Conservation (phyloP, 2,888 invertebrate genomes). For the Achlya flavicornis region DNA sequence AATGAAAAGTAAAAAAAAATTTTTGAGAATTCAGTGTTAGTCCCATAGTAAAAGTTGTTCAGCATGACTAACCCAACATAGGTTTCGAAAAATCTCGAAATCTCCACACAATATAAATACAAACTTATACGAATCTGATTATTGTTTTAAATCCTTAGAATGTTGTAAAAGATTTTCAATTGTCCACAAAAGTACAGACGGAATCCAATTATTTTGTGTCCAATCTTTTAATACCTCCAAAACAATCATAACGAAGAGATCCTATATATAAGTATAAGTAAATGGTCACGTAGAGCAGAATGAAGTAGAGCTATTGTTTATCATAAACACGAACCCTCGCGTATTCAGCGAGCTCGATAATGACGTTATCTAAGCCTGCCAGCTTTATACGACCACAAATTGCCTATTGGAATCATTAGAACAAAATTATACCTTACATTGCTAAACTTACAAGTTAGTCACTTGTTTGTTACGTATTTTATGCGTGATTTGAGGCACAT, state of each 20-base stretch:
- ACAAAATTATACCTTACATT: background rate
- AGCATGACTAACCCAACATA: too few species aligned
- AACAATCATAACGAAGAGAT: background rate
- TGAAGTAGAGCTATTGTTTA: slow-evolving; percentile 4
- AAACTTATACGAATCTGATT: too few species aligned
- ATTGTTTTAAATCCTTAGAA: background rate
- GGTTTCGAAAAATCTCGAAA: too few species aligned
- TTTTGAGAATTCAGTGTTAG: too few species aligned
- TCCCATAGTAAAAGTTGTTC: too few species aligned
- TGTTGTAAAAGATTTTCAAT: background rate
- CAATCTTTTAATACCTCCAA: too few species aligned
- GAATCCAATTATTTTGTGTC: background rate
- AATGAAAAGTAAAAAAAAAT: too few species aligned
- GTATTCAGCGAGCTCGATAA: slow-evolving; percentile 17
- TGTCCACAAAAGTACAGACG: background rate
- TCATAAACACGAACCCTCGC: slow-evolving; percentile 19
- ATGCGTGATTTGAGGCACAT: too few species aligned
- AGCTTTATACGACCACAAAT: slow-evolving; percentile 18
- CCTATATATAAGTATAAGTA: background rate
- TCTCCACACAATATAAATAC: too few species aligned
- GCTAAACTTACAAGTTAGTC: background rate
- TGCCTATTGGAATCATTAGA: slow-evolving; percentile 17
- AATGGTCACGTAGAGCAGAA: background rate
- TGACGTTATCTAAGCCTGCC: slow-evolving; percentile 20
- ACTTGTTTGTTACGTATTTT: too few species aligned